Evolutionary conservation across 2,113 vertebrate genomes (phyloP).

Genomic region (Paratilapia polleni): DNA sequence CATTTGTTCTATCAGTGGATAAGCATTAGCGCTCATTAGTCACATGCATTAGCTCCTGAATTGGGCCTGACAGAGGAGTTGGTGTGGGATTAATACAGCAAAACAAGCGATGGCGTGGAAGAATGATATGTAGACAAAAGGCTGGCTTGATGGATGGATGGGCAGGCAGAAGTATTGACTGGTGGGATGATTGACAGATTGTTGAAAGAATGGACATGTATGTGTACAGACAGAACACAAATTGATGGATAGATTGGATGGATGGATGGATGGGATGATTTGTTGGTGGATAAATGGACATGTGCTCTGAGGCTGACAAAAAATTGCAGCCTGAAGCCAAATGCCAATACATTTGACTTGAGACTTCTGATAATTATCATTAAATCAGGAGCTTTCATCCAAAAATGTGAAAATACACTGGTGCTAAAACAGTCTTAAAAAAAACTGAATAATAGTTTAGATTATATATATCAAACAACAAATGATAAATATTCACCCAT

Average conservation of each 20-base stretch:
- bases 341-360: neutral
- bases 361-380: neutral
- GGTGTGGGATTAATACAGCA: constrained; percentile 32
- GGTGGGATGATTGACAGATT: constrained; percentile 2
- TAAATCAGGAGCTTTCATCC: neutral
- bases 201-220: neutral
- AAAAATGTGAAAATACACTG: neutral
- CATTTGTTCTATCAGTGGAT: constrained; percentile 71
- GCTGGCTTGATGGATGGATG: constrained; percentile 22
- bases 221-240: neutral
- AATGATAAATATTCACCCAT: too few species aligned
- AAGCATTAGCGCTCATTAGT: constrained; percentile 73
- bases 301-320: neutral
- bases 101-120: neutral
- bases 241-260: constrained; percentile 10
- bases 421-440: neutral
- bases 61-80: constrained; percentile 53
- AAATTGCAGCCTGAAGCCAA: neutral
- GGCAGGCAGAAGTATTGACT: constrained; percentile 6
- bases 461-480: too few species aligned
- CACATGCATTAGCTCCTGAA: constrained; percentile 70
- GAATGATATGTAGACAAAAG: neutral
- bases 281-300: neutral
- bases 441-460: neutral
- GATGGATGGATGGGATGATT: constrained; percentile 16